These are phyloP conservation scores for Halictus ligatus DNA, from an alignment of 2,888 invertebrate genomes.

Conservation along the genomic window DNA sequence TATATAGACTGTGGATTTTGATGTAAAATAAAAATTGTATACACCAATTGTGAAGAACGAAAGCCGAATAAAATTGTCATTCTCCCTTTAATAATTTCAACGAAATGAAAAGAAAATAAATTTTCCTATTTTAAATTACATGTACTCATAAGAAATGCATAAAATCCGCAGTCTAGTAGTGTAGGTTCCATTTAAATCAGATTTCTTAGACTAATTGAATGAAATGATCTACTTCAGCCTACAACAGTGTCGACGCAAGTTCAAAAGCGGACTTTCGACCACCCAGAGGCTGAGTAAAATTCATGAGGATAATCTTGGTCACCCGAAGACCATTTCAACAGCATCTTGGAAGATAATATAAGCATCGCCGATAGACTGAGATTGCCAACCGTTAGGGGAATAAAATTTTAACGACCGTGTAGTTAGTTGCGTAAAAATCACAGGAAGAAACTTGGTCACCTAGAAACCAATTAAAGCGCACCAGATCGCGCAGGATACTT, in stretches of 20 bases:
- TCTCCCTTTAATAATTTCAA: neutral
- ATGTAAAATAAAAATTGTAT: neutral
- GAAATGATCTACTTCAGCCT: neutral
- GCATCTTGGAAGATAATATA: neutral
- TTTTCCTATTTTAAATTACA: neutral
- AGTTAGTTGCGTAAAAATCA: neutral
- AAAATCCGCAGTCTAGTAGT: neutral
- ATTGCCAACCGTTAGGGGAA: neutral
- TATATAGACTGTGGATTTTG: neutral
- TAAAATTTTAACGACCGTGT: neutral
- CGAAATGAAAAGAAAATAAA: neutral
- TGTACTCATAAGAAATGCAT: neutral
- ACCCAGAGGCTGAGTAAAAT: neutral
- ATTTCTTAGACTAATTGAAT: neutral
- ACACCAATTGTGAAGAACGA: neutral
- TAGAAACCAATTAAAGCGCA: constrained; percentile 4
- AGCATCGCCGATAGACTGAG: neutral
- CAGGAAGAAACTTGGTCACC: constrained; percentile 1
- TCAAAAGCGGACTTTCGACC: neutral
- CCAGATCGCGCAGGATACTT: constrained; percentile 7
- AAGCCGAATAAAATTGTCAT: neutral
- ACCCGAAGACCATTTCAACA: neutral
- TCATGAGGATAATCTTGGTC: neutral
- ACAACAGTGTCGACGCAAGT: neutral
- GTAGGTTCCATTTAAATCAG: neutral